Conservation (phyloP, 35 echinoderm and acorn worm species). For the Lytechinus variegatus region DNA sequence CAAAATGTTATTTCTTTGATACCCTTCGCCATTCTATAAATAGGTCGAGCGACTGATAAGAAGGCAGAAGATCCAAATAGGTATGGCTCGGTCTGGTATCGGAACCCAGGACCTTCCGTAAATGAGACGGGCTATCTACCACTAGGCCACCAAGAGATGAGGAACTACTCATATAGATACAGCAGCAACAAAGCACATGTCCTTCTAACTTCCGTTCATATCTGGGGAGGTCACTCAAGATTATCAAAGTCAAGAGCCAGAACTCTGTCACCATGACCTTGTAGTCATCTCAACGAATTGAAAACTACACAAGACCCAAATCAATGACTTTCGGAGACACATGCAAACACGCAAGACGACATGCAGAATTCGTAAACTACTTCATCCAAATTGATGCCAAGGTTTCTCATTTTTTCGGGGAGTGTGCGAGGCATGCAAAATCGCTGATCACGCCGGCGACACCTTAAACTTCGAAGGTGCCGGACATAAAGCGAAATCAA, state of each 20-base stretch:
- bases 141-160: too few relatives aligned
- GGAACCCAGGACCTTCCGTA: too few relatives aligned
- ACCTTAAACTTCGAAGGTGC: neutral
- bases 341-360: neutral
- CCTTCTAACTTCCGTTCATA: neutral
- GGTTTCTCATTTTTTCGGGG: neutral
- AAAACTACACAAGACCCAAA: neutral
- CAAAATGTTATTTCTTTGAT: too few relatives aligned
- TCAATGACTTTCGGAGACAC: neutral
- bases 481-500: neutral
- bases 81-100: too few relatives aligned
- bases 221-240: neutral
- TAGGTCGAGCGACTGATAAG: too few relatives aligned
- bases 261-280: constrained; percentile 5
- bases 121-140: too few relatives aligned
- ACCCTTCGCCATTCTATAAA: too few relatives aligned
- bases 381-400: neutral
- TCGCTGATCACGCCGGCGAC: neutral
- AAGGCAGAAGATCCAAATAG: too few relatives aligned
- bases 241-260: neutral
- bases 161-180: too few relatives aligned
- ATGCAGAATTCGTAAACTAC: neutral
- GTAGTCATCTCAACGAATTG: neutral
- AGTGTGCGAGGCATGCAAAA: neutral
- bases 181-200: too few relatives aligned